Evolutionary conservation across 2,113 vertebrate genomes (phyloP).

Genomic region (Lamprotornis superbus): DNA sequence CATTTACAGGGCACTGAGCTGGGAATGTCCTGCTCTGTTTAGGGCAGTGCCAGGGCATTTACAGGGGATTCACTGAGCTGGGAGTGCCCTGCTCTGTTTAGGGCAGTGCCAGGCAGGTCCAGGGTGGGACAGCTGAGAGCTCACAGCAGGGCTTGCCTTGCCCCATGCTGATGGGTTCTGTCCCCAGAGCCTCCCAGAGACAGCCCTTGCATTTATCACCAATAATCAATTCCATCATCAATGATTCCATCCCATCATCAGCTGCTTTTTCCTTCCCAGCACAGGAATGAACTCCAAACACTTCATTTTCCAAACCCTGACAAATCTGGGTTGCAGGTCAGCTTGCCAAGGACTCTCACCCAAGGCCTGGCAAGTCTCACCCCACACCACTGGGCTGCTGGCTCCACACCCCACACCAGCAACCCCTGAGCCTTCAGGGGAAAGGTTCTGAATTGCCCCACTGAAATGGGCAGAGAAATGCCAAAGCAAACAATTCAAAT

Average conservation of each 20-base stretch:
- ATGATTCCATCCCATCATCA: not conserved
- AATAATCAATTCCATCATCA: rapidly evolving
- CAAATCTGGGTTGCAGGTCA: not conserved
- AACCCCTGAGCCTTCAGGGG: not conserved
- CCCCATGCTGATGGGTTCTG: rapidly evolving
- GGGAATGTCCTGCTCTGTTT: rapidly evolving
- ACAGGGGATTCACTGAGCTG: not conserved
- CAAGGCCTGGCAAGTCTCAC: rapidly evolving
- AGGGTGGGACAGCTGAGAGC: not conserved
- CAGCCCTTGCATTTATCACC: not conserved
- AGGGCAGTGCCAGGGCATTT: too few species aligned
- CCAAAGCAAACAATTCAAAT: not conserved
- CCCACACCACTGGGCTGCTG: not conserved
- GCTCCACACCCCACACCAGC: not conserved
- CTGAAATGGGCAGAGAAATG: not conserved
- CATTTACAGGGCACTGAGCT: rapidly evolving
- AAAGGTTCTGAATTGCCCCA: not conserved
- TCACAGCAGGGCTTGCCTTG: not conserved
- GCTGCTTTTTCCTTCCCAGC: not conserved
- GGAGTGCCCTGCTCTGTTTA: rapidly evolving
- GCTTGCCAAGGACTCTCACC: not conserved
- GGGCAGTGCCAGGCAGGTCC: not conserved
- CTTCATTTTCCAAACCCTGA: not conserved
- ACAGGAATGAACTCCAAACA: not conserved
- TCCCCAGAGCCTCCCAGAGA: not conserved